These are phyloP conservation scores for Saccostrea glomerata DNA, from an alignment of 1,140 invertebrate species.

Conservation along the genomic window DNA sequence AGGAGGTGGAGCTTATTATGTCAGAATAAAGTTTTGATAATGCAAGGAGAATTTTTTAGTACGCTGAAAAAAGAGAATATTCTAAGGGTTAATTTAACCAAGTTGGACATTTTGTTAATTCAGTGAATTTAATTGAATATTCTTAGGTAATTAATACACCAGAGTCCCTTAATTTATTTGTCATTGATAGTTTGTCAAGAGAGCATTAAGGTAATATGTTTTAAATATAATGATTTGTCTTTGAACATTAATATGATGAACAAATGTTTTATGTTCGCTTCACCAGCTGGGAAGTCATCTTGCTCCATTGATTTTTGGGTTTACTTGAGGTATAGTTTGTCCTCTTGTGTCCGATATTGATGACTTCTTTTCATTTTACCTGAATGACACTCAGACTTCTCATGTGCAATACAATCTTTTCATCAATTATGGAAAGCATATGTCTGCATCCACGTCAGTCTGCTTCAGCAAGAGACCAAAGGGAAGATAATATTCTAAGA, in stretches of 20 bases:
- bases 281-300: neutral
- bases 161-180: neutral
- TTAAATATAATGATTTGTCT: no score
- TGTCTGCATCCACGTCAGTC: neutral
- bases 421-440: neutral
- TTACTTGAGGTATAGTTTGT: neutral
- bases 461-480: neutral
- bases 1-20: no score
- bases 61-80: no score
- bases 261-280: no score
- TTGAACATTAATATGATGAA: no score
- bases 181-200: no score
- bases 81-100: no score
- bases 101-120: no score
- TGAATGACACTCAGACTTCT: slow-evolving; percentile 21
- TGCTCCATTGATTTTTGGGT: slow-evolving; percentile 8
- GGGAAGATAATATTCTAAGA: slow-evolving; percentile 7
- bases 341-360: slow-evolving; percentile 23
- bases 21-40: no score
- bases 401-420: slow-evolving; percentile 9
- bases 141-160: neutral
- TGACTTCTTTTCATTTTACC: slow-evolving; percentile 22
- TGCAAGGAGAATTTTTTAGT: no score
- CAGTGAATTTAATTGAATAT: no score
- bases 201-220: no score